Conservation (phyloP, 2,888 invertebrate genomes). For the Lasioglossum calceatum region DNA sequence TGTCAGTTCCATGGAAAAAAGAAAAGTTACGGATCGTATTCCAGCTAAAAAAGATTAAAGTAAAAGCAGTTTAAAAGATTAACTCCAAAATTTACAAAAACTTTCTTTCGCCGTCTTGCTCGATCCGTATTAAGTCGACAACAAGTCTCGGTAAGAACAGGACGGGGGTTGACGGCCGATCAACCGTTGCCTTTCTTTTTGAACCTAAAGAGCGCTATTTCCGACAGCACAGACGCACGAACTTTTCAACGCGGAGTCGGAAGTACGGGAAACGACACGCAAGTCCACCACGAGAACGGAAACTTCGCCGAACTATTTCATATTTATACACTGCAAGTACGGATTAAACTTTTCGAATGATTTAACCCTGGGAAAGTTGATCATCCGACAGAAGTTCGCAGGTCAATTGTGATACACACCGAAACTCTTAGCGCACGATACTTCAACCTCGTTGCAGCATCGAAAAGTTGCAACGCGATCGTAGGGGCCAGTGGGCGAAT, state of each 20-base stretch:
- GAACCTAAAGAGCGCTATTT: conserved; percentile 45
- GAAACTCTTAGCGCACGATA: not conserved
- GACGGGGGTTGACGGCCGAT: conserved; percentile 60
- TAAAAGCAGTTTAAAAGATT: conserved; percentile 58
- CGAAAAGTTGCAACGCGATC: not conserved
- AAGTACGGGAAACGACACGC: conserved; percentile 16
- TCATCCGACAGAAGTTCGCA: not conserved
- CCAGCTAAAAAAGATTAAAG: conserved; percentile 61
- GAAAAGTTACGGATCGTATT: conserved; percentile 47
- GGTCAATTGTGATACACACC: not conserved
- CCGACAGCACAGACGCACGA: conserved; percentile 39
- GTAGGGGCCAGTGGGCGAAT: not conserved
- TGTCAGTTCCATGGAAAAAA: conserved; percentile 24
- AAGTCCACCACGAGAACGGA: not conserved
- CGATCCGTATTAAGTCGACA: conserved; percentile 58
- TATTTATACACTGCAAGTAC: not conserved
- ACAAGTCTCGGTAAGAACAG: conserved; percentile 52
- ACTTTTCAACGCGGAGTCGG: conserved; percentile 39
- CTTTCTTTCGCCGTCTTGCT: conserved; percentile 50
- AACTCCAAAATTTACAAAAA: conserved; percentile 61
- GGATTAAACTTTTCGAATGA: not conserved
- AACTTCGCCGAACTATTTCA: conserved; percentile 33
- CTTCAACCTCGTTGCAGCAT: not conserved
- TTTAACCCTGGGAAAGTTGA: not conserved
- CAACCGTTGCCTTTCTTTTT: conserved; percentile 44